These are phyloP conservation scores for Micromussa lordhowensis DNA, from an alignment of 92 coral and sea anemone genomes.

Conservation along the genomic window DNA sequence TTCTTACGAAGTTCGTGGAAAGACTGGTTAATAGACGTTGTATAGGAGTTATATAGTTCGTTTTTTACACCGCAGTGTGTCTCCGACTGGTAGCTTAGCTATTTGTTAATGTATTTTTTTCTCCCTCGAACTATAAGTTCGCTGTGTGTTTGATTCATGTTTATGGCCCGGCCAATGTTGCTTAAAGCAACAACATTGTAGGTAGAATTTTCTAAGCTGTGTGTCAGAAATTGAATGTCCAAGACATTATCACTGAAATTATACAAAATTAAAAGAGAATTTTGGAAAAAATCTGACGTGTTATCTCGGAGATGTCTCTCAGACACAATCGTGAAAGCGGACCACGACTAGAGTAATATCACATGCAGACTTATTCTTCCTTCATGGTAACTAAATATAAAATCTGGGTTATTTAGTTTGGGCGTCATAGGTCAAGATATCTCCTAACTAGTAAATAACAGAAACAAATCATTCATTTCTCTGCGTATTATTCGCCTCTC, in stretches of 20 bases:
- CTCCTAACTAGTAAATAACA: conserved; percentile 44
- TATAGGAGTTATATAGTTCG: conserved; percentile 39
- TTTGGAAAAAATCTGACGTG: conserved; percentile 32
- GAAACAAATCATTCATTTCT: conserved; percentile 51
- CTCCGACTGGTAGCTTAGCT: conserved; percentile 48
- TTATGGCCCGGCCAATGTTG: conserved; percentile 25
- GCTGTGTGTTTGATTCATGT: background rate
- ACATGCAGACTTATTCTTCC: conserved; percentile 3
- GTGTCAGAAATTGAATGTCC: conserved; percentile 32
- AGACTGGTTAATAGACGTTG: conserved; percentile 21
- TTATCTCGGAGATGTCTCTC: background rate
- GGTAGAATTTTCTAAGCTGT: background rate
- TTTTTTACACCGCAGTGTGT: conserved; percentile 5
- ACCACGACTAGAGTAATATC: conserved; percentile 4
- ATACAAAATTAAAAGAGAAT: conserved; percentile 42
- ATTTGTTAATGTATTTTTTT: conserved; percentile 47
- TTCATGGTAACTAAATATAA: conserved; percentile 27
- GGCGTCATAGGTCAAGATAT: conserved; percentile 55
- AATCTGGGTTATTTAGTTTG: conserved; percentile 49
- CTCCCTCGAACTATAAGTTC: conserved; percentile 36
- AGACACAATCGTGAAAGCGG: background rate
- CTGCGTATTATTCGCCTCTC: conserved; percentile 22
- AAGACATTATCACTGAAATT: conserved; percentile 32
- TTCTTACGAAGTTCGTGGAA: conserved; percentile 42
- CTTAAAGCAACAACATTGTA: conserved; percentile 42